Evolutionary conservation across 2,113 vertebrate species (phyloP), one percentile per base, ranked within the genome.

Genomic region (Sminthopsis crassicaudata): DNA sequence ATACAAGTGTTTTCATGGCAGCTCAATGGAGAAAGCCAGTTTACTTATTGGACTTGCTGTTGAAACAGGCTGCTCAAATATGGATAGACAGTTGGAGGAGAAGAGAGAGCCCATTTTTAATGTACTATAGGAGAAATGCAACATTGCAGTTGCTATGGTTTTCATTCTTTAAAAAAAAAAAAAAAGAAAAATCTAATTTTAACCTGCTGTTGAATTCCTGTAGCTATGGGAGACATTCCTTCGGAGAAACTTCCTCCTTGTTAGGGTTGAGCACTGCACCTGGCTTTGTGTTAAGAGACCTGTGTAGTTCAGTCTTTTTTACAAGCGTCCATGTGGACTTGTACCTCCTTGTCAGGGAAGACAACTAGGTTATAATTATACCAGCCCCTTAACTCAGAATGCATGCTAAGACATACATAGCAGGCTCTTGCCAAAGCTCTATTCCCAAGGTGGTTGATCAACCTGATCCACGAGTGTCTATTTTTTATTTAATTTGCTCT

Each of bases 81-180:
- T 91, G 57, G 53, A 84, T 89, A 96, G 96, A 84, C 89, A 96
- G 96, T 94, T 96, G 60, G 67, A 96, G 90, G 92, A 94, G 94
- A 97, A 97, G 90, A 96, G 91, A 96, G 92, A 97, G 97, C 76
- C 89, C 92, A 90, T 97, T 96, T 95, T 96, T 97, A 97, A 94
- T 97, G 91, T 95, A 57, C 92, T 97, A 91, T 96, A 89, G 96
- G 95, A 97, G 97, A 97, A 95, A 96, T 97, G 97, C 95, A 96
- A 67, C 92, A 96, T 97, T 92, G 94, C 97, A 96, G 98, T 98
- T 98, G 98, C 98, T 97, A 98, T 98, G 98, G 98, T 97, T 97
- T 97, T 98, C 94, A 95, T 97, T 96, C 93, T 96, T 96, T 27
- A 95, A 96, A 96, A 96, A 96, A n/a, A n/a, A n/a, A n/a, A 95